Evolutionary conservation across 1,140 invertebrate species (phyloP).

Genomic region (Bombus sibiricus): DNA sequence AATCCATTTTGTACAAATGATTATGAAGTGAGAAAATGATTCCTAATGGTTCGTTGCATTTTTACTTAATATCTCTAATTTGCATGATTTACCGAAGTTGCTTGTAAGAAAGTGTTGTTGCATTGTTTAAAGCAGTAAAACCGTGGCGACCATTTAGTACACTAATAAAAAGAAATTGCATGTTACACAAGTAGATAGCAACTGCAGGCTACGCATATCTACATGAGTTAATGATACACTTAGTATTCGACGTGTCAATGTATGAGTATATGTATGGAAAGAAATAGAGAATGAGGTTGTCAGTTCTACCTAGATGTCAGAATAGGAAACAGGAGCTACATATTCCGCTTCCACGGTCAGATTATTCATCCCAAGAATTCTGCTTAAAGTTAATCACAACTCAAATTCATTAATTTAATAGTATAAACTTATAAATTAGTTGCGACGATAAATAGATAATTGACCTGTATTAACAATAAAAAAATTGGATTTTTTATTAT

Average conservation of each 20-base stretch:
- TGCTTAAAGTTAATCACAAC: no score
- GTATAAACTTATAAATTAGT: no score
- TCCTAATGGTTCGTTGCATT: neutral
- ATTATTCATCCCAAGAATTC: neutral
- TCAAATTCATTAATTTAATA: no score
- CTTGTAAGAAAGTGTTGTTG: neutral
- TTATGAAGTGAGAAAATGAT: neutral
- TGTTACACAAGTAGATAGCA: slow-evolving; percentile 50
- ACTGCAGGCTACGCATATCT: slow-evolving; percentile 31
- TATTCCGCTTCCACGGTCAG: slow-evolving; percentile 37
- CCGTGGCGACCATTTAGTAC: slow-evolving; percentile 21
- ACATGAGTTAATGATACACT: slow-evolving; percentile 58
- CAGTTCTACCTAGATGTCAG: slow-evolving; percentile 47
- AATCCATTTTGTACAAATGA: no score
- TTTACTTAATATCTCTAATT: neutral
- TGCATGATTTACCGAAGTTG: neutral
- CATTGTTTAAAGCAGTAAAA: slow-evolving; percentile 30
- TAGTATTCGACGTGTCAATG: slow-evolving; percentile 57
- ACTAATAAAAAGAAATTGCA: slow-evolving; percentile 50
- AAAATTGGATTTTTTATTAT: no score
- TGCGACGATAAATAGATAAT: no score
- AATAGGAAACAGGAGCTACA: slow-evolving; percentile 32
- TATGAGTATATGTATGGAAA: slow-evolving; percentile 51
- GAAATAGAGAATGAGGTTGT: slow-evolving; percentile 30
- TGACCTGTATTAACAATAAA: no score